Conservation (phyloP, 2,888 invertebrate species). For the Autographa pulchrina region DNA sequence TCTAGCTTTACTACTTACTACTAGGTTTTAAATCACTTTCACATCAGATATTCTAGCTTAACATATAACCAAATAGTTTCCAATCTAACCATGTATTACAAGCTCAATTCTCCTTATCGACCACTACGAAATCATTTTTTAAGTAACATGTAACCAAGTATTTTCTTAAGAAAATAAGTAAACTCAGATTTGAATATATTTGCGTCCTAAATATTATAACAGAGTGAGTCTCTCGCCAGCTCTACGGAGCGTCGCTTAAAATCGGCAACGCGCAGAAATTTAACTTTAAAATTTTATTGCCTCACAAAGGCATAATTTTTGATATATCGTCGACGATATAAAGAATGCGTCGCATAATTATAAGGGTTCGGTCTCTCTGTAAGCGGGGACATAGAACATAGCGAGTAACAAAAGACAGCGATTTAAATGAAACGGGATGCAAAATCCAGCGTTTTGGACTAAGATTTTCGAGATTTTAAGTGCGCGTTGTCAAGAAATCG, state of each 20-base stretch:
- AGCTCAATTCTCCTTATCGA: neutral
- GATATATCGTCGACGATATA: slow-evolving; percentile 67
- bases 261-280: slow-evolving; percentile 65
- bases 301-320: slow-evolving; percentile 73
- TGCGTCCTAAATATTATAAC: slow-evolving; percentile 32
- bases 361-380: slow-evolving; percentile 40
- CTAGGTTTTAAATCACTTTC: too few relatives aligned
- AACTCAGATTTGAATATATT: slow-evolving; percentile 28
- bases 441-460: slow-evolving; percentile 7
- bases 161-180: neutral
- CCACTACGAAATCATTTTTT: neutral
- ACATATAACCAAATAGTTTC: too few relatives aligned
- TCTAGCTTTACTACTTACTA: too few relatives aligned
- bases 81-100: too few relatives aligned
- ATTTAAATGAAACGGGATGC: neutral
- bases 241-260: slow-evolving; percentile 38
- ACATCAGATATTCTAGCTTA: too few relatives aligned
- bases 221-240: slow-evolving; percentile 24
- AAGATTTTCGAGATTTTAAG: neutral
- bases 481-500: slow-evolving; percentile 13
- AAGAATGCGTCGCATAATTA: slow-evolving; percentile 63
- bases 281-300: slow-evolving; percentile 82
- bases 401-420: too few relatives aligned
- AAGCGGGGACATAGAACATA: slow-evolving; percentile 26
- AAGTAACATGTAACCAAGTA: neutral